These are phyloP conservation scores for Villa cingulata DNA, from an alignment of 2,888 invertebrate species.

Conservation along the genomic window DNA sequence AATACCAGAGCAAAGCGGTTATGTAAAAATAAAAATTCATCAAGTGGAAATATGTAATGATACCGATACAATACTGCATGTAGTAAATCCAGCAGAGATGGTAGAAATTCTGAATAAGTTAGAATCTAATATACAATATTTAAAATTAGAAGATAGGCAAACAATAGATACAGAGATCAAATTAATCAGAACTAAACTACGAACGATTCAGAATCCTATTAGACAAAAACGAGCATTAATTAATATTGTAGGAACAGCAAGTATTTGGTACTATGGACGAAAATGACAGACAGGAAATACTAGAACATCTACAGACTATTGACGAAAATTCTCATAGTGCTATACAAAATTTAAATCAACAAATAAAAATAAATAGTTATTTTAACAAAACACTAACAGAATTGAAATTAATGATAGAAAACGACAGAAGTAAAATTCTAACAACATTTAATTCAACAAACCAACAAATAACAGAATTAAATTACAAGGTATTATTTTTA, in stretches of 20 bases:
- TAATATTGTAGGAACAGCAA: conserved; percentile 1
- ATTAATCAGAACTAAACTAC: conserved; percentile 1
- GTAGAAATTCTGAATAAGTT: background rate
- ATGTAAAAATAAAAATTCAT: background rate
- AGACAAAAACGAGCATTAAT: conserved; percentile 4
- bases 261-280: conserved; percentile 4
- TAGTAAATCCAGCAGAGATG: background rate
- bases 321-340: too few species aligned
- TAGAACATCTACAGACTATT: background rate
- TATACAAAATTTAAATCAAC: too few species aligned
- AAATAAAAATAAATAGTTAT: background rate
- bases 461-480: background rate
- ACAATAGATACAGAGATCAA: background rate
- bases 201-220: conserved; percentile 4
- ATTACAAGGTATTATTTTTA: background rate
- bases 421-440: conserved; percentile 3
- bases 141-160: background rate
- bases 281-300: conserved; percentile 3
- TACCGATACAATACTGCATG: conserved; percentile 1
- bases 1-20: background rate
- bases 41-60: background rate
- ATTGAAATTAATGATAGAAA: conserved; percentile 1
- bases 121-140: conserved; percentile 2
- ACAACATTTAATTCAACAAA: conserved; percentile 1
- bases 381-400: conserved; percentile 2